Evolutionary conservation across 23 tunicate genomes (phyloP).

Genomic region (Ciona savignyi): DNA sequence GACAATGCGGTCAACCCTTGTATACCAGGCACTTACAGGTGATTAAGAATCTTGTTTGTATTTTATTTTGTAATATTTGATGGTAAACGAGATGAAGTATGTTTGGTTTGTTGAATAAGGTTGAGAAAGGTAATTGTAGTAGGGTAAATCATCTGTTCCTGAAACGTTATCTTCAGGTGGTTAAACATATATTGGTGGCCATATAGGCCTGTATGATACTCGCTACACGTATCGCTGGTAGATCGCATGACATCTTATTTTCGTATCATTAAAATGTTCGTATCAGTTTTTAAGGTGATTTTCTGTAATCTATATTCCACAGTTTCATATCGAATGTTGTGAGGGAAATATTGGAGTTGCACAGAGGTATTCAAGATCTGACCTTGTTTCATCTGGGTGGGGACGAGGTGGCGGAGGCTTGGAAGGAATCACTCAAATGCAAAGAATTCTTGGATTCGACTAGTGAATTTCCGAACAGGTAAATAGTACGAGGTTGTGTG

Average conservation of each 20-base stretch:
- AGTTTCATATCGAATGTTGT: slow-evolving; percentile 59
- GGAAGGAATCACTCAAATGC: slow-evolving; percentile 61
- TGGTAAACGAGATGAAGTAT: too few relatives aligned
- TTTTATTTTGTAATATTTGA: not conserved
- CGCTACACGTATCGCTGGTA: too few relatives aligned
- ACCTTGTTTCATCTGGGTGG: slow-evolving; percentile 84
- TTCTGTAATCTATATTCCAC: slow-evolving; percentile 7
- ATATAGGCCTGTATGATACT: too few relatives aligned
- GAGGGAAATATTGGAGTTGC: slow-evolving; percentile 32
- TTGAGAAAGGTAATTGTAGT: too few relatives aligned
- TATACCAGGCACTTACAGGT: slow-evolving; percentile 62
- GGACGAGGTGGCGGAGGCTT: slow-evolving; percentile 82
- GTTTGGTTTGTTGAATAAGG: too few relatives aligned
- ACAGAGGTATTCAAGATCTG: slow-evolving; percentile 35
- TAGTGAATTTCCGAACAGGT: slow-evolving; percentile 15
- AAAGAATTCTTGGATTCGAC: slow-evolving; percentile 8
- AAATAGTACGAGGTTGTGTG: slow-evolving; percentile 68
- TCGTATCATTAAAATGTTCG: too few relatives aligned
- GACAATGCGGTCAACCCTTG: slow-evolving; percentile 95
- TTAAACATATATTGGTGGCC: too few relatives aligned
- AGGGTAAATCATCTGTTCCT: too few relatives aligned
- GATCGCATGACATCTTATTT: too few relatives aligned
- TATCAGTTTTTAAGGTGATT: not conserved
- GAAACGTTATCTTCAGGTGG: too few relatives aligned
- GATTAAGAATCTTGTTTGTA: not conserved